Evolutionary conservation across 2,113 vertebrate genomes (phyloP).

Genomic region (Antechinus flavipes): DNA sequence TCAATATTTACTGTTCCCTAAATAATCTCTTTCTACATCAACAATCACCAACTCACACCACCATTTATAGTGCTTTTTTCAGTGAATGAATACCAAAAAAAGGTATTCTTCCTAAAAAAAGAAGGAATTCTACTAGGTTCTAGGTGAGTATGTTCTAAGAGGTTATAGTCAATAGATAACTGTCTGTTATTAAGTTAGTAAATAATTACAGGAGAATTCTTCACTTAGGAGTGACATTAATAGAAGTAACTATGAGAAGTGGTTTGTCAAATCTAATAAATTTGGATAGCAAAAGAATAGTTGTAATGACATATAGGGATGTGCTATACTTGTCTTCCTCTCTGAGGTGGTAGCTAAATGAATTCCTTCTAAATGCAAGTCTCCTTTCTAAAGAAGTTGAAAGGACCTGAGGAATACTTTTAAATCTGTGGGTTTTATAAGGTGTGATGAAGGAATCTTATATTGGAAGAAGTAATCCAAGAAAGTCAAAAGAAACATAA

Average conservation of each 20-base stretch:
- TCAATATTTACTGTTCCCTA: neutral
- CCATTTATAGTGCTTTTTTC: neutral
- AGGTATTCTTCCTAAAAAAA: neutral
- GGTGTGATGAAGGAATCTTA: neutral
- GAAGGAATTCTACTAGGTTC: neutral
- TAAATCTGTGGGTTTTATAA: neutral
- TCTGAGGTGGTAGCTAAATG: neutral
- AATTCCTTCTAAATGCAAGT: neutral
- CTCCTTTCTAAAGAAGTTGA: neutral
- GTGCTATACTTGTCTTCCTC: neutral
- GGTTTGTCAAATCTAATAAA: neutral
- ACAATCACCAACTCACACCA: neutral
- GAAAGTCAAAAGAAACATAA: slow-evolving; percentile 1
- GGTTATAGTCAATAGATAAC: neutral
- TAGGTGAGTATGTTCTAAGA: neutral
- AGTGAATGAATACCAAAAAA: neutral
- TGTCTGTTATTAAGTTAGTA: neutral
- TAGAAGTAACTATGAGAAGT: neutral
- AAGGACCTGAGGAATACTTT: neutral
- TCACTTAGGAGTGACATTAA: neutral
- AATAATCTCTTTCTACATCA: neutral
- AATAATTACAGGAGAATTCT: neutral
- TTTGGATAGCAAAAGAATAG: neutral
- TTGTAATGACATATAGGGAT: neutral
- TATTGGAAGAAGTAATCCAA: neutral